These are phyloP conservation scores for Cremastinae sp. DNA, from an alignment of 2,888 invertebrate species.

Conservation along the genomic window DNA sequence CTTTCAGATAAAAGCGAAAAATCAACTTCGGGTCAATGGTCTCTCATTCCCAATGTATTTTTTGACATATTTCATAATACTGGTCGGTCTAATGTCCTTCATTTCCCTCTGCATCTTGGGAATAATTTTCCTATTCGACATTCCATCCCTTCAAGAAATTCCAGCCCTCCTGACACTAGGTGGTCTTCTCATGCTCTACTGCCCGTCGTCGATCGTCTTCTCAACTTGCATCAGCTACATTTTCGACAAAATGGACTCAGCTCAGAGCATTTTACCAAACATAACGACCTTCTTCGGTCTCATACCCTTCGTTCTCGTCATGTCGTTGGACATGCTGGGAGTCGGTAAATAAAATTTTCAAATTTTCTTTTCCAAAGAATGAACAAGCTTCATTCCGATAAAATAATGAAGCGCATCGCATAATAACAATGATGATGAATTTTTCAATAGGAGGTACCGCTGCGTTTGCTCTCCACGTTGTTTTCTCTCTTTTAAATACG, in stretches of 20 bases:
- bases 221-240: conserved; percentile 89
- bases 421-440: no score
- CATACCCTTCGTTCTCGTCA: conserved; percentile 88
- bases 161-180: conserved; percentile 86
- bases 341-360: conserved; percentile 82
- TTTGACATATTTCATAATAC: conserved; percentile 87
- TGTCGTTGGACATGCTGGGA: conserved; percentile 86
- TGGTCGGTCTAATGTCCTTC: conserved; percentile 86
- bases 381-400: conserved; percentile 55
- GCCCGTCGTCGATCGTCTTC: conserved; percentile 88
- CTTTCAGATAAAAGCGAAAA: conserved; percentile 89
- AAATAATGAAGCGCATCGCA: no score
- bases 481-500: conserved; percentile 88
- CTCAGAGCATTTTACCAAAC: conserved; percentile 89
- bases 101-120: conserved; percentile 85
- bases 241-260: conserved; percentile 91
- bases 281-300: conserved; percentile 88
- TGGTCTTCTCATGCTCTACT: conserved; percentile 86
- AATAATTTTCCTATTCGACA: conserved; percentile 85
- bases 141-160: conserved; percentile 86
- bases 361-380: conserved; percentile 22
- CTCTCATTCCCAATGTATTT: conserved; percentile 89
- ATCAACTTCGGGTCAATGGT: conserved; percentile 91
- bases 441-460: conserved; percentile 86
- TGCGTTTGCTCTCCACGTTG: conserved; percentile 86